These are phyloP conservation scores for Neolamprologus sp. DNA, from an alignment of 2,113 vertebrate species.

Conservation along the genomic window DNA sequence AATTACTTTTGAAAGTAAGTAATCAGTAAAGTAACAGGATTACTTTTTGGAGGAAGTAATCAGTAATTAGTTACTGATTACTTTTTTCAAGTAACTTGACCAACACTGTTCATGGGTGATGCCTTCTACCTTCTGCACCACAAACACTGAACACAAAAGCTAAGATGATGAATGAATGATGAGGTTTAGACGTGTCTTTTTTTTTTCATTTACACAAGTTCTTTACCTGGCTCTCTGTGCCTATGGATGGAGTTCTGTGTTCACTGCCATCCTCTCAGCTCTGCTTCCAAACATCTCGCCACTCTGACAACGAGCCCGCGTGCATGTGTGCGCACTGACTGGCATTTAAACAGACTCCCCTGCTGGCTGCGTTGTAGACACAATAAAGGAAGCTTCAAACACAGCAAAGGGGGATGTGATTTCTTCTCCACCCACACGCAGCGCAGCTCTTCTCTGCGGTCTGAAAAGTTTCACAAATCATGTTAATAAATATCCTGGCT, in stretches of 20 bases:
- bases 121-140: not conserved
- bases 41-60: fast-evolving
- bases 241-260: not conserved
- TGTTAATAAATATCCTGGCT: conserved; percentile 47
- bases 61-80: no score
- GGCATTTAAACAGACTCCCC: conserved; percentile 39
- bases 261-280: not conserved
- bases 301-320: not conserved
- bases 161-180: not conserved
- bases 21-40: fast-evolving
- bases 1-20: no score
- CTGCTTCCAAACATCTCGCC: conserved; percentile 29
- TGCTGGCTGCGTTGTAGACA: conserved; percentile 48
- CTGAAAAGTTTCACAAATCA: conserved; percentile 55
- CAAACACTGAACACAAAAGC: not conserved
- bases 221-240: fast-evolving
- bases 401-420: conserved; percentile 6
- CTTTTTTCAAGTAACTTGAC: no score
- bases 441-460: not conserved
- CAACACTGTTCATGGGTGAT: not conserved
- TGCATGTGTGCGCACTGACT: not conserved
- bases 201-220: not conserved
- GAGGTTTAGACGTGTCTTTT: not conserved
- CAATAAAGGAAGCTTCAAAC: conserved; percentile 57
- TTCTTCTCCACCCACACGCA: conserved; percentile 24